Evolutionary conservation across 92 coral and sea anemone species (phyloP).

Genomic region (Phymanthus crucifer): DNA sequence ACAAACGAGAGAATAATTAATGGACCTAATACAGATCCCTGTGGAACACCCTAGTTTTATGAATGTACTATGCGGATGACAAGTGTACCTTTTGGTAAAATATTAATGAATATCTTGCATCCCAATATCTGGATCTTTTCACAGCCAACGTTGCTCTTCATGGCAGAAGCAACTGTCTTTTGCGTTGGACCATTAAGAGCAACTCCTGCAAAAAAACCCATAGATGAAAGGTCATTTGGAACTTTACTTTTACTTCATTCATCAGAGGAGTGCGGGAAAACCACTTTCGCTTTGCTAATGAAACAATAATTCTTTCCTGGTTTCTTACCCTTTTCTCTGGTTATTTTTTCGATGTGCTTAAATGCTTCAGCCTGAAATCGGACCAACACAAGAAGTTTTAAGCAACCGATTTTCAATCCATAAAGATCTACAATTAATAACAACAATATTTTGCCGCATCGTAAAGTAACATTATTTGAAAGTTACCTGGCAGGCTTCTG

Average conservation of each 20-base stretch:
- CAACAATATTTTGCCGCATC: background rate
- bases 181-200: slow-evolving; percentile 78
- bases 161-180: slow-evolving; percentile 73
- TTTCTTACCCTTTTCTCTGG: slow-evolving; percentile 68
- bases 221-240: background rate
- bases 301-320: background rate
- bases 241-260: background rate
- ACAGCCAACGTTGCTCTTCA: slow-evolving; percentile 68
- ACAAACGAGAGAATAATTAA: no score
- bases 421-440: no score
- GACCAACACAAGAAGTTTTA: background rate
- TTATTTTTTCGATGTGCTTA: slow-evolving; percentile 66
- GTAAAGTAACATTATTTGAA: background rate
- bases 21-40: background rate
- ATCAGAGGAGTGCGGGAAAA: background rate
- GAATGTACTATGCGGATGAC: background rate
- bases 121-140: slow-evolving; percentile 80
- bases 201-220: slow-evolving; percentile 63
- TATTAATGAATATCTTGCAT: slow-evolving; percentile 80
- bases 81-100: slow-evolving; percentile 68
- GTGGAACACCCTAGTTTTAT: background rate
- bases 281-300: background rate
- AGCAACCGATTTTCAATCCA: background rate
- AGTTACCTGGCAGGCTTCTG: slow-evolving; percentile 78
- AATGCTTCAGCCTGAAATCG: slow-evolving; percentile 76